Percentiles rank a stretch among this genome's conserved stretches.
Conservation (phyloP, 2,888 invertebrate genomes). For the Clusia tigrina region DNA sequence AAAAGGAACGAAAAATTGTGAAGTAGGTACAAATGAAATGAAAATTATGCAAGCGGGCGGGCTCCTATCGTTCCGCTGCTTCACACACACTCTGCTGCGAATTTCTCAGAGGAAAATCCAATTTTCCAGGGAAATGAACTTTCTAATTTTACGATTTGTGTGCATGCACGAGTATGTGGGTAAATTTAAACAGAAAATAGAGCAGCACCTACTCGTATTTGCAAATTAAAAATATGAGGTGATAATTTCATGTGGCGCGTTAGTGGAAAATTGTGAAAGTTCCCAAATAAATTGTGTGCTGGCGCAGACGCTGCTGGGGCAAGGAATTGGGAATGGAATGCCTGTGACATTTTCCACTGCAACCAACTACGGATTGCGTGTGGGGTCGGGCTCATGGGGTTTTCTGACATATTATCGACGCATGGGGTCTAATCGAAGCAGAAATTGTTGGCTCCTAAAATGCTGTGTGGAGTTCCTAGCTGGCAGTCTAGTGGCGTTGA, state of each 20-base stretch:
- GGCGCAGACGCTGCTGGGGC: too few species aligned
- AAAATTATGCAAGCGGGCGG: conserved; percentile 19
- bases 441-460: too few species aligned
- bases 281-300: too few species aligned
- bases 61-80: neutral
- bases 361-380: too few species aligned
- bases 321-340: too few species aligned
- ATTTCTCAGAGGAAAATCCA: conserved; percentile 7
- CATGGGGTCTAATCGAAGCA: too few species aligned
- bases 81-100: neutral
- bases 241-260: neutral
- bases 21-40: conserved; percentile 21
- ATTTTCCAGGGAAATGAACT: conserved; percentile 17
- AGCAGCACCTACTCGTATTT: neutral
- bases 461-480: too few species aligned
- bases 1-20: conserved; percentile 11
- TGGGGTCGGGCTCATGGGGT: too few species aligned
- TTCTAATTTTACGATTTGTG: conserved; percentile 13
- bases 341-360: too few species aligned
- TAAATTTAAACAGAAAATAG: neutral
- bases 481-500: too few species aligned
- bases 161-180: neutral
- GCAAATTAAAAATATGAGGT: conserved; percentile 4
- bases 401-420: too few species aligned
- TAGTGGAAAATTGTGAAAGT: conserved; percentile 2